Conservation (phyloP, 2,888 invertebrate species). For the Buathra laborator region DNA sequence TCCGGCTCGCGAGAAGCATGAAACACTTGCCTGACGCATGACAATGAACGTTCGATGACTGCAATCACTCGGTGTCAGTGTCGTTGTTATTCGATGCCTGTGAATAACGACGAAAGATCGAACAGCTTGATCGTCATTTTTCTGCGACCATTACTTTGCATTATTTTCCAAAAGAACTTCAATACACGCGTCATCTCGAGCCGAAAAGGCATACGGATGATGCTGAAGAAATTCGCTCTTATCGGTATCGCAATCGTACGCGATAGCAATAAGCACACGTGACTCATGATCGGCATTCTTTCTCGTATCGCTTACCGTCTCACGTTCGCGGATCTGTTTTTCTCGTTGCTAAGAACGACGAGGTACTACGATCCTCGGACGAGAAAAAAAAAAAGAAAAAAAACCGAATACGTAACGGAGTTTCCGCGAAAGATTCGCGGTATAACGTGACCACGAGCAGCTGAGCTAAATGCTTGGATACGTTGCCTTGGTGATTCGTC, state of each 20-base stretch:
- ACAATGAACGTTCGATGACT: conserved; percentile 52
- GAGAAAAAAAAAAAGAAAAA: neutral
- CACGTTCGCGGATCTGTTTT: neutral
- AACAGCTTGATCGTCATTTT: conserved; percentile 25
- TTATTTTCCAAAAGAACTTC: conserved; percentile 4
- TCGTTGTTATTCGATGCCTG: conserved; percentile 37
- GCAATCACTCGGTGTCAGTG: conserved; percentile 19
- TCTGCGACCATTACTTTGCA: conserved; percentile 40
- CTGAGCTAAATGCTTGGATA: neutral
- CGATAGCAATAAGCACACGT: neutral
- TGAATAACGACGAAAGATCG: conserved; percentile 32
- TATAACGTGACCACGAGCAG: neutral
- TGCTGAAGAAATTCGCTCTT: conserved; percentile 6
- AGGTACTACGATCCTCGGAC: neutral
- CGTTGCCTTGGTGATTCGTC: conserved; percentile 39
- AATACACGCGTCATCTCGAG: neutral
- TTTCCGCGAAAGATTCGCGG: neutral
- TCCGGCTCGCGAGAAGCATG: conserved; percentile 61
- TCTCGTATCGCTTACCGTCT: neutral
- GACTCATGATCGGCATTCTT: neutral
- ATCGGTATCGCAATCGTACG: neutral
- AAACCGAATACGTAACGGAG: neutral
- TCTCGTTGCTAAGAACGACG: neutral
- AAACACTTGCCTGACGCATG: conserved; percentile 57
- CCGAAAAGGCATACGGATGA: neutral